Percentiles rank a stretch among this genome's conserved stretches.
Conservation (phyloP, 2,888 invertebrate species). For the Lamproptera curius region DNA sequence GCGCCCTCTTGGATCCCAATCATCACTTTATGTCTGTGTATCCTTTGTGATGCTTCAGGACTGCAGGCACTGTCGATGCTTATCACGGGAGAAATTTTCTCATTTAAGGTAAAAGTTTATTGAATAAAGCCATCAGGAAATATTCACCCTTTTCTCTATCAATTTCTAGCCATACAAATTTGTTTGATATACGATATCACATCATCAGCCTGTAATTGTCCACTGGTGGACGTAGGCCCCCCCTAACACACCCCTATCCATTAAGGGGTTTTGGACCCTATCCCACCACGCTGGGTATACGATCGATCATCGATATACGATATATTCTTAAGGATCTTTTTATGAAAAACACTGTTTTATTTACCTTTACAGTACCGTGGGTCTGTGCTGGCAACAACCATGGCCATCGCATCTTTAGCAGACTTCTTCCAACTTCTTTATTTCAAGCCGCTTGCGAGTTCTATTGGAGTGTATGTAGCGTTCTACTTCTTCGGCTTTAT, state of each 20-base stretch:
- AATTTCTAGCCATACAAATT: too few relatives aligned
- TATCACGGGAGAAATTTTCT: conserved; percentile 53
- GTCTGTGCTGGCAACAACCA: conserved; percentile 33
- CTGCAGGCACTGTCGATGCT: conserved; percentile 55
- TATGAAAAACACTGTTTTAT: too few relatives aligned
- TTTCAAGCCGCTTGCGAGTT: conserved; percentile 30
- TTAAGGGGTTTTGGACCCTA: too few relatives aligned
- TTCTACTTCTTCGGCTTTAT: conserved; percentile 34
- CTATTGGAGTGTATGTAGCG: conserved; percentile 30
- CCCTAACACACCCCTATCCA: too few relatives aligned
- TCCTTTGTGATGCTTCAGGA: conserved; percentile 52
- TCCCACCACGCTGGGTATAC: too few relatives aligned
- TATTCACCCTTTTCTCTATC: too few relatives aligned
- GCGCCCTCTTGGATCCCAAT: conserved; percentile 37
- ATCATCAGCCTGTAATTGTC: too few relatives aligned
- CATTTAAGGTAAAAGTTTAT: conserved; percentile 31
- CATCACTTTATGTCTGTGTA: conserved; percentile 48
- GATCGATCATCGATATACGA: too few relatives aligned
- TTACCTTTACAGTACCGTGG: conserved; percentile 38
- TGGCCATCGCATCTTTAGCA: conserved; percentile 29
- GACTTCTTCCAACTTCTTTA: conserved; percentile 33
- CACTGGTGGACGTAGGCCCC: too few relatives aligned
- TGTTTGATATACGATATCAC: too few relatives aligned
- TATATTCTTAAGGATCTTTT: too few relatives aligned
- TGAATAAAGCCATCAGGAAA: too few relatives aligned